Conservation (phyloP, 1,140 invertebrate species). For the Drosophila leontia region DNA sequence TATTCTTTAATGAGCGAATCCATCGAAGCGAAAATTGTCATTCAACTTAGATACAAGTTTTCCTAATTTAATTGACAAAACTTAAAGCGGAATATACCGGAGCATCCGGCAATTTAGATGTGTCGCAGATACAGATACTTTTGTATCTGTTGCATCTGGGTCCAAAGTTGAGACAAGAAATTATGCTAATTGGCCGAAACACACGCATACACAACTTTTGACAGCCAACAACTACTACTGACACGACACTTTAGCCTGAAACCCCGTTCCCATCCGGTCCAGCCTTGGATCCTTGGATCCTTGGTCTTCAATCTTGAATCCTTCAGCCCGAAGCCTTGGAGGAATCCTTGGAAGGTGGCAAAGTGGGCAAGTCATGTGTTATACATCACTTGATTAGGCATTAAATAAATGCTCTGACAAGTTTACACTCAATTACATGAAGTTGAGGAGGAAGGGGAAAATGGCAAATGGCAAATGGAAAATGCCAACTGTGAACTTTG, state of each 20-base stretch:
- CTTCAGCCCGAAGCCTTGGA: neutral
- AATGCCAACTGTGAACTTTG: conserved; percentile 12
- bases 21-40: conserved; percentile 44
- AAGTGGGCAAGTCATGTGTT: conserved; percentile 51
- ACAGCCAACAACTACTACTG: conserved; percentile 35
- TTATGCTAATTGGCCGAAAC: conserved; percentile 62
- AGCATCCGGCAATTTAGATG: conserved; percentile 36
- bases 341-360: conserved; percentile 5
- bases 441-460: neutral
- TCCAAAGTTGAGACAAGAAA: conserved; percentile 32
- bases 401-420: conserved; percentile 56
- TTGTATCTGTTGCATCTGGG: conserved; percentile 47
- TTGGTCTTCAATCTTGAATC: neutral
- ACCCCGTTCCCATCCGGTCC: conserved; percentile 1
- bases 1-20: conserved; percentile 68
- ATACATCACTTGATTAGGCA: conserved; percentile 67
- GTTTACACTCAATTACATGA: conserved; percentile 54
- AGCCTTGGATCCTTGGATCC: neutral
- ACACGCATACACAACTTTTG: conserved; percentile 44
- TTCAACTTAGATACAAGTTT: conserved; percentile 13
- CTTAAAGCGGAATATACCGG: conserved; percentile 9
- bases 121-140: conserved; percentile 28
- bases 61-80: conserved; percentile 8
- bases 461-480: conserved; percentile 1
- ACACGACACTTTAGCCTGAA: conserved; percentile 27